Evolutionary conservation across 2,888 invertebrate species (phyloP).

Genomic region (Tineola bisselliella): DNA sequence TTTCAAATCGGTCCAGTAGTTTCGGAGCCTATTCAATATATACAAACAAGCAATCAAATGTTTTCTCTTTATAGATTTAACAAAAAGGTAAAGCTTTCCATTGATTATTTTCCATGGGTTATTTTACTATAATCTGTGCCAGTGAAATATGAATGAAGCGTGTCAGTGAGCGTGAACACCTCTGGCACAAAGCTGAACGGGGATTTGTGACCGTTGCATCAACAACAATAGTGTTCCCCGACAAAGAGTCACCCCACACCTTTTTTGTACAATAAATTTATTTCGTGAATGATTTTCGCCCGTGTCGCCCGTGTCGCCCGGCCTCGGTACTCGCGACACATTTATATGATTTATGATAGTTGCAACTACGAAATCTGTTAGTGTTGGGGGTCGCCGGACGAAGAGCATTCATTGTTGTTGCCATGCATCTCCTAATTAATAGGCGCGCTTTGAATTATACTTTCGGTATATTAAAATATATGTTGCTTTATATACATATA

Average conservation of each 20-base stretch:
- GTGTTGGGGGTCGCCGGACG: neutral
- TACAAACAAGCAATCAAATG: too few species aligned
- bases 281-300: conserved; percentile 32
- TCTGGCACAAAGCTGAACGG: neutral
- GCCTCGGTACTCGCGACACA: too few species aligned
- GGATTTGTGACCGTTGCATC: conserved; percentile 8
- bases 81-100: too few species aligned
- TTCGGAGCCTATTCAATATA: too few species aligned
- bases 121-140: neutral
- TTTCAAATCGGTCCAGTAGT: too few species aligned
- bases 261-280: conserved; percentile 34
- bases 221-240: neutral
- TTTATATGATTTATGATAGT: conserved; percentile 52
- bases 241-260: conserved; percentile 33
- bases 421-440: conserved; percentile 5
- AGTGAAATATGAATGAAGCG: neutral
- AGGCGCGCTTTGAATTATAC: conserved; percentile 3
- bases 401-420: conserved; percentile 1
- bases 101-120: too few species aligned
- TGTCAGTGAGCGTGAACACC: neutral
- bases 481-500: neutral
- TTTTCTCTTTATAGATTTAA: too few species aligned
- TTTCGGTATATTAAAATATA: neutral
- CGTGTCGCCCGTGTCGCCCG: conserved; percentile 24
- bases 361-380: conserved; percentile 46